Conservation (phyloP, 2,888 invertebrate genomes). For the Unio pictorum region DNA sequence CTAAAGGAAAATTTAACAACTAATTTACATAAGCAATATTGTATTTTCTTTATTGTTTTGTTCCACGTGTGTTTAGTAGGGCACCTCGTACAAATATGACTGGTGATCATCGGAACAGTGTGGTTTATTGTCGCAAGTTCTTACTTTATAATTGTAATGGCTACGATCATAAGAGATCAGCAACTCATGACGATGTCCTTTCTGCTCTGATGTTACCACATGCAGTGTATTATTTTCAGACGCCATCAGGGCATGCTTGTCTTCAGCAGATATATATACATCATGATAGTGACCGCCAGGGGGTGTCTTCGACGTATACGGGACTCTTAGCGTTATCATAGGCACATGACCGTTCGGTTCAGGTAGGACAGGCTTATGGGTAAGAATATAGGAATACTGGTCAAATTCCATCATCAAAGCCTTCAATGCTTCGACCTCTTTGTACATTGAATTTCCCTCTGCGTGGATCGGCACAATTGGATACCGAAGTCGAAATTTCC, state of each 20-base stretch:
- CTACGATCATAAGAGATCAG: slow-evolving; percentile 18
- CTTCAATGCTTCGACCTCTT: slow-evolving; percentile 47
- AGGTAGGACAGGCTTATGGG: neutral
- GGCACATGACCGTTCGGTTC: no score
- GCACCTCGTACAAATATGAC: no score
- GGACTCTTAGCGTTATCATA: no score
- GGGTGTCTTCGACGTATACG: slow-evolving; percentile 4
- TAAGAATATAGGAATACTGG: slow-evolving; percentile 26
- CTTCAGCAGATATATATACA: slow-evolving; percentile 30
- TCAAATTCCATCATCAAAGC: slow-evolving; percentile 2
- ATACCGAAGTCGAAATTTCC: slow-evolving; percentile 50
- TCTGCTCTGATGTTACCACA: slow-evolving; percentile 32
- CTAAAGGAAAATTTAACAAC: no score
- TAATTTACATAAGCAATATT: no score
- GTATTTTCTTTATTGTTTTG: no score
- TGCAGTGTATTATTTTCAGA: slow-evolving; percentile 17
- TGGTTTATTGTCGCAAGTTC: slow-evolving; percentile 27
- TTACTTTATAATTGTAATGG: slow-evolving; percentile 7
- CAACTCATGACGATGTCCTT: slow-evolving; percentile 43
- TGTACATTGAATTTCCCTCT: slow-evolving; percentile 51
- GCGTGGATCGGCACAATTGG: slow-evolving; percentile 54
- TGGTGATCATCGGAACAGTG: slow-evolving; percentile 41
- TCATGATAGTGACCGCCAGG: slow-evolving; percentile 41
- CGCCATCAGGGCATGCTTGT: slow-evolving; percentile 12
- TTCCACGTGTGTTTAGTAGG: no score